Conservation (phyloP, 2,797 vertebrate species). For the Chromobotia macracanthus region DNA sequence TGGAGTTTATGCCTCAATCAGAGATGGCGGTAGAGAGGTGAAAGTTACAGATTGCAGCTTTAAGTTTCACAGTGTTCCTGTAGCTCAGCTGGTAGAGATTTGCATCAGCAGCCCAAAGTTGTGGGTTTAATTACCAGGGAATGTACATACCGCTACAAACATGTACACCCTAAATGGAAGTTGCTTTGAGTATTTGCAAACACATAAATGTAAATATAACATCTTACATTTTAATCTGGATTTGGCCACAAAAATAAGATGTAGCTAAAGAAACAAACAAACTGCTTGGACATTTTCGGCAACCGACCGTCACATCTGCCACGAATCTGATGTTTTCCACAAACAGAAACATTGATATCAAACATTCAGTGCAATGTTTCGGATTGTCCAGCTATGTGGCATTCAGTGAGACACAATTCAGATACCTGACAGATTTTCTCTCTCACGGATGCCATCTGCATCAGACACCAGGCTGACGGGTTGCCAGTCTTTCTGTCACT, state of each 20-base stretch:
- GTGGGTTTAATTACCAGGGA: too few species aligned
- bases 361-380: conserved; percentile 40
- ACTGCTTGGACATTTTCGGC: background rate
- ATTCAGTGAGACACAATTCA: conserved; percentile 47
- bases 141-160: too few species aligned
- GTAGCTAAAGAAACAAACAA: background rate
- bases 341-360: conserved; percentile 32
- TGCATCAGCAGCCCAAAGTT: too few species aligned
- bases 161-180: too few species aligned
- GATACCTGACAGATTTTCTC: conserved; percentile 54
- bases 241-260: background rate
- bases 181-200: too few species aligned
- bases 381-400: conserved; percentile 36
- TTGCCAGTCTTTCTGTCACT: conserved; percentile 55
- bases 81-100: too few species aligned
- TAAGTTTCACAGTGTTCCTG: too few species aligned
- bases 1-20: too few species aligned
- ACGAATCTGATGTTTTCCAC: conserved; percentile 23
- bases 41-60: too few species aligned
- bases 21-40: too few species aligned
- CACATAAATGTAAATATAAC: background rate
- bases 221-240: background rate
- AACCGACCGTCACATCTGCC: conserved; percentile 47
- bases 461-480: conserved; percentile 45
- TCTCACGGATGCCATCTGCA: conserved; percentile 55